Evolutionary conservation across 2,888 invertebrate species (phyloP).

Genomic region (Brenthis daphne): DNA sequence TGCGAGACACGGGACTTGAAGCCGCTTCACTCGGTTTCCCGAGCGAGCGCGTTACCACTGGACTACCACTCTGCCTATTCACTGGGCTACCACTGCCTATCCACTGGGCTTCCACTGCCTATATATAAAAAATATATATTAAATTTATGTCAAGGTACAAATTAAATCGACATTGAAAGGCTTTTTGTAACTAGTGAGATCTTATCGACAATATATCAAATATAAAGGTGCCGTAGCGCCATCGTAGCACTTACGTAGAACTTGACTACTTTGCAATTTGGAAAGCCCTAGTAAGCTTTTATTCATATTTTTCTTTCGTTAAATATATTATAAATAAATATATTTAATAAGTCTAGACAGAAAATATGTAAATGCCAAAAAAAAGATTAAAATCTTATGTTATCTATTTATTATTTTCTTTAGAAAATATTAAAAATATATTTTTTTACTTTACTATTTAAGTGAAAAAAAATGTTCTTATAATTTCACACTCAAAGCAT

Average conservation of each 20-base stretch:
- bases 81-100: too few relatives aligned
- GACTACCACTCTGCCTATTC: too few relatives aligned
- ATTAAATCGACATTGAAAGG: slow-evolving; percentile 13
- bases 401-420: neutral
- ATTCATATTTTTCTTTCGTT: neutral
- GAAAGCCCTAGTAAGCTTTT: slow-evolving; percentile 3
- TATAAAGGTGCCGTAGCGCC: slow-evolving; percentile 14
- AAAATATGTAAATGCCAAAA: too few relatives aligned
- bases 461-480: neutral
- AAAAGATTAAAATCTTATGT: too few relatives aligned
- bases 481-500: neutral
- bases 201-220: slow-evolving; percentile 28
- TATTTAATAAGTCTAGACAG: too few relatives aligned
- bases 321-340: too few relatives aligned
- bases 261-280: slow-evolving; percentile 22
- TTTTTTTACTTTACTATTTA: neutral
- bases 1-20: too few relatives aligned
- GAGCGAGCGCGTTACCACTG: too few relatives aligned
- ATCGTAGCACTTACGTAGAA: slow-evolving; percentile 23
- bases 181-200: slow-evolving; percentile 19
- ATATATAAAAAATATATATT: too few relatives aligned
- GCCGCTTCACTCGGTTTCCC: too few relatives aligned
- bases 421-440: neutral
- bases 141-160: slow-evolving; percentile 1
- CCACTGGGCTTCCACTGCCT: too few relatives aligned